Percentiles rank a stretch among this genome's conserved stretches.
Evolutionary conservation across 2,797 vertebrate species (phyloP).

Genomic region (Lycodopsis pacificus): DNA sequence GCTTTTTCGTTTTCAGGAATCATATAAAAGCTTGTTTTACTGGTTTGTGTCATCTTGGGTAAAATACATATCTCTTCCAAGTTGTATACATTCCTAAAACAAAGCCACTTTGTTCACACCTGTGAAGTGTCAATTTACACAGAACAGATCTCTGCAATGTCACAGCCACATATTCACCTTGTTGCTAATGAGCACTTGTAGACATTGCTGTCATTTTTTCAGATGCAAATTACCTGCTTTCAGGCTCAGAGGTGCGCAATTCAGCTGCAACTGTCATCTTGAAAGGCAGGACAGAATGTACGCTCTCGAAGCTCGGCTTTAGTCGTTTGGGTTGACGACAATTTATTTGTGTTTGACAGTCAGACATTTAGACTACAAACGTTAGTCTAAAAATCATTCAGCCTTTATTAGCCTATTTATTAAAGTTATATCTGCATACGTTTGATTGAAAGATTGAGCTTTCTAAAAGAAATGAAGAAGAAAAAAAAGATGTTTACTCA

Average conservation of each 20-base stretch:
- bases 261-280: constrained; percentile 73
- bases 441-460: background rate
- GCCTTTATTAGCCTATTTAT: background rate
- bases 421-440: background rate
- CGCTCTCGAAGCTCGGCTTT: constrained; percentile 42
- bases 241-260: constrained; percentile 58
- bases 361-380: constrained; percentile 31
- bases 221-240: constrained; percentile 68
- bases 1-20: background rate
- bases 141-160: constrained; percentile 53
- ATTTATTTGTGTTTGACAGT: constrained; percentile 58
- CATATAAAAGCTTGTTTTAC: background rate
- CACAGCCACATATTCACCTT: constrained; percentile 64
- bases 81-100: constrained; percentile 33
- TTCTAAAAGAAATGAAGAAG: background rate
- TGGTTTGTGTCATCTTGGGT: background rate
- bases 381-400: background rate
- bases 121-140: constrained; percentile 69
- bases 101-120: constrained; percentile 54
- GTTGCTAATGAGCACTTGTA: constrained; percentile 75
- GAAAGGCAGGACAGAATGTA: constrained; percentile 67
- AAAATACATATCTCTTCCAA: background rate
- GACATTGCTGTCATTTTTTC: constrained; percentile 69
- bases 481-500: background rate
- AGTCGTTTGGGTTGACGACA: constrained; percentile 54